Conservation (phyloP, 2,888 invertebrate genomes). For the Seira musarum region DNA sequence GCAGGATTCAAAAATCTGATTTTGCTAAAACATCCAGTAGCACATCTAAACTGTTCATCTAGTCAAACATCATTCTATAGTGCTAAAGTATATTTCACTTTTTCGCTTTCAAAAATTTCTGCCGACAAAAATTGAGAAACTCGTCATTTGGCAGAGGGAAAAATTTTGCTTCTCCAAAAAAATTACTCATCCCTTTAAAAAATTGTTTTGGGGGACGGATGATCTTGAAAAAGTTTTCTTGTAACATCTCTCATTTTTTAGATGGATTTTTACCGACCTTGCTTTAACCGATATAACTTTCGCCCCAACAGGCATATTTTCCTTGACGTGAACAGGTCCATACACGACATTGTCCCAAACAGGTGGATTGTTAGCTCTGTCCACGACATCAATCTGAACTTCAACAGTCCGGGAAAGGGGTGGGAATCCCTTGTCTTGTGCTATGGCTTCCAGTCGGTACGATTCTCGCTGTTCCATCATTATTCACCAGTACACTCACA, state of each 20-base stretch:
- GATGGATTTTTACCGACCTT: conserved; percentile 83
- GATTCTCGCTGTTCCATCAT: conserved; percentile 84
- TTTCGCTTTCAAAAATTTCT: too few relatives aligned
- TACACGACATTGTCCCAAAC: conserved; percentile 97
- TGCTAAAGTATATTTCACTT: too few relatives aligned
- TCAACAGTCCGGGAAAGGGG: conserved; percentile 96
- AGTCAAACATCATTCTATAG: too few relatives aligned
- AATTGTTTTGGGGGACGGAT: too few relatives aligned
- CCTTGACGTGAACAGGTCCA: conserved; percentile 97
- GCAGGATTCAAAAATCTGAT: neutral
- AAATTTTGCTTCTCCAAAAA: too few relatives aligned
- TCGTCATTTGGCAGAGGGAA: too few relatives aligned
- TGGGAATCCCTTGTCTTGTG: conserved; percentile 97
- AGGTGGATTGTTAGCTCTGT: conserved; percentile 88
- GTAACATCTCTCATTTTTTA: too few relatives aligned
- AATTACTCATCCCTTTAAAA: too few relatives aligned
- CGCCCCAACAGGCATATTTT: conserved; percentile 97
- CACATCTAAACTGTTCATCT: too few relatives aligned
- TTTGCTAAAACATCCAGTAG: too few relatives aligned
- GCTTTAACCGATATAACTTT: conserved; percentile 98
- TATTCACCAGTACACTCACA: conserved; percentile 5
- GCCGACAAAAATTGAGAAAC: too few relatives aligned
- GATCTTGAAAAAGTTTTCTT: too few relatives aligned
- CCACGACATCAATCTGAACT: conserved; percentile 99
- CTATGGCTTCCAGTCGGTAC: conserved; percentile 98